A percentile compares a stretch with the other conserved stretches of the same genome.
phyloP scores from a whole-genome alignment of 2,888 invertebrate species.

The Apamea epomidion region DNA sequence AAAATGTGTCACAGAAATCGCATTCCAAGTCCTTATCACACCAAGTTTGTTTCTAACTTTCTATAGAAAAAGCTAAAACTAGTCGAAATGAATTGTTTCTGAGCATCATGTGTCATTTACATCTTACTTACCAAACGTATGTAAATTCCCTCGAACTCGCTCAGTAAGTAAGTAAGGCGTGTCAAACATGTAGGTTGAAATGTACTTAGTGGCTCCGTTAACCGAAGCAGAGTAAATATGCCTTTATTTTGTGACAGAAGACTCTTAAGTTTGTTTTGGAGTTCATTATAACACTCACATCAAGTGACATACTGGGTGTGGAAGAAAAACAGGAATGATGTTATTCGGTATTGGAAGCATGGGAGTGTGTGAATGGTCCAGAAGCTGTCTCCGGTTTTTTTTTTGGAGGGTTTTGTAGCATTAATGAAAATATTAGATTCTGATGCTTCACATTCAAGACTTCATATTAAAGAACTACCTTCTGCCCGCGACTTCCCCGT shows the following conservation, averaged over 20 bases:
- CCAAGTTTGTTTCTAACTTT: constrained; percentile 8
- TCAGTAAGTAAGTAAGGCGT: constrained; percentile 56
- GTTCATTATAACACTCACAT: constrained; percentile 29
- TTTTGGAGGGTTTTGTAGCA: background rate
- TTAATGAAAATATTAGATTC: background rate
- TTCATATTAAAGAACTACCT: background rate
- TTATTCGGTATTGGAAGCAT: background rate
- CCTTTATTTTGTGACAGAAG: constrained; percentile 40
- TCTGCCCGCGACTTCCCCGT: no score
- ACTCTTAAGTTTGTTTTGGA: constrained; percentile 23
- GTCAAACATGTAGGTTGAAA: constrained; percentile 62
- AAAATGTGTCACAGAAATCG: background rate
- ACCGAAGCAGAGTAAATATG: constrained; percentile 47
- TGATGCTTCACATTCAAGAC: background rate
- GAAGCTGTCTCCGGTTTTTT: background rate
- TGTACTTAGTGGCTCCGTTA: constrained; percentile 59
- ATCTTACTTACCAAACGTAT: constrained; percentile 50
- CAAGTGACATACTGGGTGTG: background rate
- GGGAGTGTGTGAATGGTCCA: constrained; percentile 26
- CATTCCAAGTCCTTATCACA: background rate
- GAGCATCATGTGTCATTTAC: constrained; percentile 31
- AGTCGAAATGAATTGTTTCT: constrained; percentile 38
- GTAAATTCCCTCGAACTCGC: constrained; percentile 52
- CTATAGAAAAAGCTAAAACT: constrained; percentile 2
- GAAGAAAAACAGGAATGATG: constrained; percentile 4